phyloP scores from a whole-genome alignment of 2,113 vertebrate species.

The Thalassoma bifasciatum region DNA sequence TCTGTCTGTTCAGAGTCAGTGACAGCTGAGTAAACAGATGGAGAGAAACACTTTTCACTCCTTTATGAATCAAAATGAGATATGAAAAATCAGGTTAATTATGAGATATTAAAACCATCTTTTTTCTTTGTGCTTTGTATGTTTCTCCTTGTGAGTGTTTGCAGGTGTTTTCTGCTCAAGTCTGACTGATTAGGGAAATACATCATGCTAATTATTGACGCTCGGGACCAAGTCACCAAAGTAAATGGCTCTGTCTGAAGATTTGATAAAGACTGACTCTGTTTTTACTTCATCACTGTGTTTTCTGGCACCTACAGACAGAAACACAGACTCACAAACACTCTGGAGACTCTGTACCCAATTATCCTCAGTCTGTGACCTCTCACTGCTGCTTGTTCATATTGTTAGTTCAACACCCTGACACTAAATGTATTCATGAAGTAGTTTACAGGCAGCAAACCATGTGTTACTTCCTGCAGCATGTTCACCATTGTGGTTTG shows the following conservation, averaged over 20 bases:
- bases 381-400: neutral
- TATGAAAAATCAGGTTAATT: neutral
- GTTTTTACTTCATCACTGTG: constrained; percentile 7
- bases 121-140: neutral
- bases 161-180: neutral
- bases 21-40: constrained; percentile 20
- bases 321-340: neutral
- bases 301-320: constrained; percentile 14
- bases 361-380: constrained; percentile 5
- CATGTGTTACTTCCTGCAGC: no score
- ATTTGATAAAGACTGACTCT: neutral
- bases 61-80: constrained; percentile 13
- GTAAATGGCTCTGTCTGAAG: neutral
- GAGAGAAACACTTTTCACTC: neutral
- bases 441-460: no score
- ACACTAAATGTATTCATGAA: neutral
- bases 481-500: no score
- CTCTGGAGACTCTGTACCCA: neutral
- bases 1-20: constrained; percentile 27
- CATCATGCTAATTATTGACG: constrained; percentile 1
- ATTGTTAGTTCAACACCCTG: neutral
- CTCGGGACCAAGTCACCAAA: constrained; percentile 1
- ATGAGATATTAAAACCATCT: neutral
- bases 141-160: neutral
- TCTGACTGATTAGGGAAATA: constrained; percentile 8